These are phyloP conservation scores for Stratiomys singularior DNA, from an alignment of 2,888 invertebrate species.

Conservation along the genomic window DNA sequence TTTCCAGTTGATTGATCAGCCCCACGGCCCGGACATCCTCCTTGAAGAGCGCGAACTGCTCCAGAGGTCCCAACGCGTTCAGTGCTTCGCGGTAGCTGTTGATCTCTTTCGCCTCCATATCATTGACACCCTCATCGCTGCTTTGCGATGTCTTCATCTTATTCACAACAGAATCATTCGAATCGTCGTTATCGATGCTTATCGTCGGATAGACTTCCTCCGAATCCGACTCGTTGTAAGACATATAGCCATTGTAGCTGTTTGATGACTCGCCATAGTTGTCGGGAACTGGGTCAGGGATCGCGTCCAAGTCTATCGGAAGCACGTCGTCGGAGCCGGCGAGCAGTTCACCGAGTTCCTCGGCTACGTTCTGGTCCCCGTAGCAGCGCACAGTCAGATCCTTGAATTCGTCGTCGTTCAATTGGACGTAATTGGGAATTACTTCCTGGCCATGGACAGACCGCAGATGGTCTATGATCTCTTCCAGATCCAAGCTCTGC, in stretches of 20 bases:
- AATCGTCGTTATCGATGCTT: conserved; percentile 6
- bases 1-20: conserved; percentile 48
- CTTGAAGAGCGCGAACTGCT: conserved; percentile 44
- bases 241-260: conserved; percentile 31
- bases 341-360: conserved; percentile 11
- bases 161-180: neutral
- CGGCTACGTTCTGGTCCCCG: conserved; percentile 29
- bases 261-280: conserved; percentile 18
- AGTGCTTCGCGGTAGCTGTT: conserved; percentile 44
- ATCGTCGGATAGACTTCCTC: neutral
- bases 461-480: conserved; percentile 22
- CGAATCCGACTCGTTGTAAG: conserved; percentile 23
- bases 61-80: conserved; percentile 44
- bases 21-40: conserved; percentile 46
- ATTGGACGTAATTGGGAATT: conserved; percentile 34
- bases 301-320: neutral
- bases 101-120: conserved; percentile 23
- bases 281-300: neutral
- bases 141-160: neutral
- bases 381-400: conserved; percentile 38
- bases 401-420: conserved; percentile 41
- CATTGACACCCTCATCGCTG: conserved; percentile 7
- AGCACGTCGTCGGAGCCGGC: neutral
- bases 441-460: conserved; percentile 17
- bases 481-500: conserved; percentile 12